Conservation (phyloP, 2,888 invertebrate species). For the Noctua pronuba region DNA sequence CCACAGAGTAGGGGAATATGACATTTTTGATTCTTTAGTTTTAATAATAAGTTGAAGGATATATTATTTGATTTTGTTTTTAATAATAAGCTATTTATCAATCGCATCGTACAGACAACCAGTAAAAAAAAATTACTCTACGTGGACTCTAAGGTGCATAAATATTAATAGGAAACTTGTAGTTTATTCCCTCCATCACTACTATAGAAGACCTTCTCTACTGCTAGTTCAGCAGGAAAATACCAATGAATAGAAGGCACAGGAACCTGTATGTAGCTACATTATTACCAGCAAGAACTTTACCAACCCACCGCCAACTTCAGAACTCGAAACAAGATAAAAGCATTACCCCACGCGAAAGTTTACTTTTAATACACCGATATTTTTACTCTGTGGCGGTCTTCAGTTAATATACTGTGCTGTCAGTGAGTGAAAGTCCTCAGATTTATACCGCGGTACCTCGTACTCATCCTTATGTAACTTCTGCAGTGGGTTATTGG, state of each 20-base stretch:
- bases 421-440: constrained; percentile 79
- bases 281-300: constrained; percentile 11
- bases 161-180: neutral
- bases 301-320: constrained; percentile 32
- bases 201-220: neutral
- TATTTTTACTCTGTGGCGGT: constrained; percentile 66
- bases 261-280: neutral
- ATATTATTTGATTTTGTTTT: neutral
- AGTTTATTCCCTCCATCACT: neutral
- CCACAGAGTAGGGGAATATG: constrained; percentile 50
- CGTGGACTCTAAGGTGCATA: neutral
- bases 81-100: neutral
- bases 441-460: constrained; percentile 76
- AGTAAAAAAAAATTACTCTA: neutral
- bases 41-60: neutral
- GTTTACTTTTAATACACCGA: constrained; percentile 54
- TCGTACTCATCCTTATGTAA: constrained; percentile 75
- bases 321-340: constrained; percentile 29
- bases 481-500: constrained; percentile 71
- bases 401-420: constrained; percentile 74
- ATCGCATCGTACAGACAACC: neutral
- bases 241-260: neutral
- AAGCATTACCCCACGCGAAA: constrained; percentile 35
- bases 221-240: neutral
- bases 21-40: neutral